These are phyloP conservation scores for Aptenodytes forsteri DNA, from an alignment of 2,113 vertebrate genomes.

Conservation along the genomic window DNA sequence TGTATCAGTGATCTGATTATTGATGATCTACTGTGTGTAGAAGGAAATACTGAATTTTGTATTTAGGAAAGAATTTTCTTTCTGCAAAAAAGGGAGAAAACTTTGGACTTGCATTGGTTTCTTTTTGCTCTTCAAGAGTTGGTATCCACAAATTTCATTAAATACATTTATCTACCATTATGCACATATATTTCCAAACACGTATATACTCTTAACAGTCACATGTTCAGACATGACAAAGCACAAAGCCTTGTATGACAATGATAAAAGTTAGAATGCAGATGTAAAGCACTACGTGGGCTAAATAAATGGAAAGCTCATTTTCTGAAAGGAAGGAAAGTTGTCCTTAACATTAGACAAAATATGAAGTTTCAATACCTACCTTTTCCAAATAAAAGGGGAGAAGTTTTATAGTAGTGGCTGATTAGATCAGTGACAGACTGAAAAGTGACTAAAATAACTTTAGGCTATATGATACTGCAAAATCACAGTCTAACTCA, in stretches of 20 bases:
- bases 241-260: not conserved
- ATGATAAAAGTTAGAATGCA: not conserved
- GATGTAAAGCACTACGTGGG: not conserved
- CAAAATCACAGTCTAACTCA: not conserved
- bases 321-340: not conserved
- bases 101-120: rapidly evolving
- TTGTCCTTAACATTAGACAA: not conserved
- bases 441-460: not conserved
- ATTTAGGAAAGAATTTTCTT: not conserved
- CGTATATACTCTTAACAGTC: not conserved
- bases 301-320: not conserved
- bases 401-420: not conserved
- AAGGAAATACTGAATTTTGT: not conserved
- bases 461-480: not conserved
- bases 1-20: not conserved
- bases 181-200: not conserved
- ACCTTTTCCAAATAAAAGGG: not conserved
- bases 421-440: not conserved
- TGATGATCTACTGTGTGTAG: not conserved
- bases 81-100: rapidly evolving
- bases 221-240: not conserved
- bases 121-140: not conserved
- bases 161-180: not conserved
- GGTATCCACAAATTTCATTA: not conserved
- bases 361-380: not conserved